These are phyloP conservation scores for Drosophila auraria DNA, from an alignment of 1,140 invertebrate genomes.

Conservation along the genomic window DNA sequence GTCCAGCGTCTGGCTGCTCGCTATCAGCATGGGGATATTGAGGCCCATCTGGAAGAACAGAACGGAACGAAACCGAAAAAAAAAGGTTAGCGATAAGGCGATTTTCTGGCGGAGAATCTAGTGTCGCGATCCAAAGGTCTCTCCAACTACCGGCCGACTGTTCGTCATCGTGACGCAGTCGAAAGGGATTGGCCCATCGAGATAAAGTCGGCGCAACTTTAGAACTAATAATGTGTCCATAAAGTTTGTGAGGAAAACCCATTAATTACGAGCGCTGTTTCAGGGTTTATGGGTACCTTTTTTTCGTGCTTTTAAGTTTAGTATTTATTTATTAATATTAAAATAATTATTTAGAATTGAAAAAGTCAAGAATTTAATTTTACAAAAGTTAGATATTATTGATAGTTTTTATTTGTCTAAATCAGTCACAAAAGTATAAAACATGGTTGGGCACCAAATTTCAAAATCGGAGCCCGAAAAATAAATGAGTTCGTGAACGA, in stretches of 20 bases:
- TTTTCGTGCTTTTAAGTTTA: too few relatives aligned
- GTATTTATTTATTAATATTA: too few relatives aligned
- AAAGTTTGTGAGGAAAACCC: conserved; percentile 8
- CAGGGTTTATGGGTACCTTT: neutral
- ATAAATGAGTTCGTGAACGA: too few relatives aligned
- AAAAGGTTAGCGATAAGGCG: conserved; percentile 16
- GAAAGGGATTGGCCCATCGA: conserved; percentile 22
- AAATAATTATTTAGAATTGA: too few relatives aligned
- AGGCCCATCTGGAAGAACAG: conserved; percentile 75
- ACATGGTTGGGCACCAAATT: too few relatives aligned
- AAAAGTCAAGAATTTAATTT: too few relatives aligned
- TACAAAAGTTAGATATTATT: too few relatives aligned
- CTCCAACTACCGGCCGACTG: neutral
- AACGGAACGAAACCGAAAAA: conserved; percentile 6
- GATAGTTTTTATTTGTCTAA: too few relatives aligned
- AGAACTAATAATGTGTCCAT: neutral
- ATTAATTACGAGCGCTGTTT: neutral
- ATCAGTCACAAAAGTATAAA: too few relatives aligned
- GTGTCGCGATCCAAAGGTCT: conserved; percentile 30
- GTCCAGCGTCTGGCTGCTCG: conserved; percentile 71
- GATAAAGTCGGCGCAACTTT: conserved; percentile 31
- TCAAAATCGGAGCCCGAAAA: too few relatives aligned
- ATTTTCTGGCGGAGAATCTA: neutral
- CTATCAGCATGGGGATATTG: conserved; percentile 81
- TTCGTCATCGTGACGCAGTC: conserved; percentile 51